phyloP scores from a whole-genome alignment of 2,888 invertebrate species.

The Agrenia bidenticulata region DNA sequence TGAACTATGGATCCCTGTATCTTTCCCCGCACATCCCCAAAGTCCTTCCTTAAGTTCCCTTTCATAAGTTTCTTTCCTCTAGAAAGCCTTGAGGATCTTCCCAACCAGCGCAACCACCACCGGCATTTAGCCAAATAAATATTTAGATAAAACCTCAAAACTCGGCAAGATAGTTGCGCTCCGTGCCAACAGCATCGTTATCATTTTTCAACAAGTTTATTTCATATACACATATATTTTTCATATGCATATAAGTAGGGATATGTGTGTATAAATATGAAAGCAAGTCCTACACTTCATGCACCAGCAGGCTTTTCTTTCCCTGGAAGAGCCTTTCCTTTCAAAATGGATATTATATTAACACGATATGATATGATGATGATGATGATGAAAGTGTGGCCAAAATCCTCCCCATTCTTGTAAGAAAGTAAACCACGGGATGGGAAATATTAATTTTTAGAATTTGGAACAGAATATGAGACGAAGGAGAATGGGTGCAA shows the following conservation, averaged over 20 bases:
- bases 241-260: no score
- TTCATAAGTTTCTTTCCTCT: no score
- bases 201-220: slow-evolving; percentile 24
- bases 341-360: not conserved
- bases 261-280: no score
- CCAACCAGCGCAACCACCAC: slow-evolving; percentile 4
- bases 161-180: slow-evolving; percentile 2
- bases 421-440: no score
- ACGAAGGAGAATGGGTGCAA: no score
- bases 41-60: no score
- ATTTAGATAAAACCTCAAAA: slow-evolving; percentile 40
- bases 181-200: slow-evolving; percentile 23
- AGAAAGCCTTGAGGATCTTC: no score
- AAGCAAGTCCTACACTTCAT: not conserved
- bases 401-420: no score
- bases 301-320: slow-evolving; percentile 11
- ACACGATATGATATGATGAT: no score
- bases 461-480: no score
- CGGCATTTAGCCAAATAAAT: slow-evolving; percentile 51
- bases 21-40: not conserved
- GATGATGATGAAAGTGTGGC: no score
- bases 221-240: not conserved
- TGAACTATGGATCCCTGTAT: slow-evolving; percentile 5
- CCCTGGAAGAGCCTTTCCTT: slow-evolving; percentile 15
- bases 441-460: no score